These are phyloP conservation scores for Elegia similella DNA, from an alignment of 2,888 invertebrate genomes.

Conservation along the genomic window DNA sequence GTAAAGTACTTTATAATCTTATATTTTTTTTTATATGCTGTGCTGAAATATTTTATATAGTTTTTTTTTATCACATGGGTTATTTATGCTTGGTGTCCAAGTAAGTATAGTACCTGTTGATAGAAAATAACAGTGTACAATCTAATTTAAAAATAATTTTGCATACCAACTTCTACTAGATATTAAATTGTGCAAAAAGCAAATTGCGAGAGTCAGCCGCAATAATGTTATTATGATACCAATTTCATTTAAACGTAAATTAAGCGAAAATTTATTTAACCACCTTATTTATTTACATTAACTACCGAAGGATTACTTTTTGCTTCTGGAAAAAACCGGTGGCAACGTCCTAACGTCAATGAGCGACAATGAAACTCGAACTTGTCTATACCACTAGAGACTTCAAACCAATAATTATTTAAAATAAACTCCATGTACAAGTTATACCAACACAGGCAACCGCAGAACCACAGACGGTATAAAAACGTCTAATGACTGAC, in stretches of 20 bases:
- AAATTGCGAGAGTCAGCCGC: neutral
- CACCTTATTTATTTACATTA: neutral
- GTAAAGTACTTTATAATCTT: too few relatives aligned
- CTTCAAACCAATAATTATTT: slow-evolving; percentile 38
- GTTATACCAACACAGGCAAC: slow-evolving; percentile 27
- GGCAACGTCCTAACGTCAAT: slow-evolving; percentile 3
- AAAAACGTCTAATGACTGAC: slow-evolving; percentile 36
- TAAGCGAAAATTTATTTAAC: slow-evolving; percentile 1
- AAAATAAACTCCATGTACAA: slow-evolving; percentile 44
- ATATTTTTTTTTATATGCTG: too few relatives aligned
- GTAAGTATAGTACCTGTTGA: too few relatives aligned
- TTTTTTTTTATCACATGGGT: too few relatives aligned
- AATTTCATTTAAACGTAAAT: neutral
- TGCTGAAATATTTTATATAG: too few relatives aligned
- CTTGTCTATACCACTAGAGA: slow-evolving; percentile 27
- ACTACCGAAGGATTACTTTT: neutral
- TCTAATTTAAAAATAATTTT: neutral
- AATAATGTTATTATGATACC: neutral
- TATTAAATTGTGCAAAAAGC: neutral
- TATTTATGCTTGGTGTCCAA: too few relatives aligned
- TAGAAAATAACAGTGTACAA: neutral
- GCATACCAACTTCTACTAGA: neutral
- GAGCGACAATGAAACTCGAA: slow-evolving; percentile 12
- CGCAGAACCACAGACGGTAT: slow-evolving; percentile 16
- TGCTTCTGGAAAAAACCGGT: neutral